Percentiles rank a stretch among this genome's conserved stretches.
phyloP scores from a whole-genome alignment of 2,113 vertebrate genomes.

The Spermophilus dauricus region DNA sequence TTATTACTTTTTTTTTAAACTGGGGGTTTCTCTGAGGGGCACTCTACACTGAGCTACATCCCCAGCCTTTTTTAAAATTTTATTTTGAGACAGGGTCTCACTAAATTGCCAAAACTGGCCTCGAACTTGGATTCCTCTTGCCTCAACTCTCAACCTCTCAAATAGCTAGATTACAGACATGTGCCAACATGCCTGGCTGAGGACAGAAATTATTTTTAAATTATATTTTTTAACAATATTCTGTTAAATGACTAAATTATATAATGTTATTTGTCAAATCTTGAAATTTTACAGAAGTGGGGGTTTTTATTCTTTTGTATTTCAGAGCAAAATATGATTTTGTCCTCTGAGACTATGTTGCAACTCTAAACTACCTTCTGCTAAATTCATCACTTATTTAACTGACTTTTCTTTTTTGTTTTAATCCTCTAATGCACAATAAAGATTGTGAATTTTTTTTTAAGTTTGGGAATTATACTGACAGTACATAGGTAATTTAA shows the following conservation, averaged over 20 bases:
- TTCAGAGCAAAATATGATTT: conserved; percentile 57
- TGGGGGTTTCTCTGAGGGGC: not conserved
- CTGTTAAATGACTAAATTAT: conserved; percentile 41
- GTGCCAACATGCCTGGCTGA: not conserved
- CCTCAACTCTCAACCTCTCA: not conserved
- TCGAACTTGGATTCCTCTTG: not conserved
- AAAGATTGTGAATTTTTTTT: conserved; percentile 52
- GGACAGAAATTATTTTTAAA: conserved; percentile 20
- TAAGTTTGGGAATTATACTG: conserved; percentile 20
- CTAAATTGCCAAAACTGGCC: not conserved
- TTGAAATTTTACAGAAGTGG: conserved; percentile 26
- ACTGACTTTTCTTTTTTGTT: not conserved
- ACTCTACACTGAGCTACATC: not conserved
- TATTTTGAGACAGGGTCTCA: not conserved
- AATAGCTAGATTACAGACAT: not conserved
- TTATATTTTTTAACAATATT: conserved; percentile 46
- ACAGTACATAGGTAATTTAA: not conserved
- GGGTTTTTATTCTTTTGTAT: conserved; percentile 34
- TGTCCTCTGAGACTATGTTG: conserved; percentile 63
- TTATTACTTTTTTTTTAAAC: not conserved
- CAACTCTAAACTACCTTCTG: conserved; percentile 40
- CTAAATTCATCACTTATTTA: conserved; percentile 51
- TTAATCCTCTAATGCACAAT: conserved; percentile 24
- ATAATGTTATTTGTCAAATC: conserved; percentile 50
- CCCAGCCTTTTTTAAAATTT: not conserved